These are phyloP conservation scores for Anguilla megastoma DNA, from an alignment of 2,797 vertebrate species.

Conservation along the genomic window DNA sequence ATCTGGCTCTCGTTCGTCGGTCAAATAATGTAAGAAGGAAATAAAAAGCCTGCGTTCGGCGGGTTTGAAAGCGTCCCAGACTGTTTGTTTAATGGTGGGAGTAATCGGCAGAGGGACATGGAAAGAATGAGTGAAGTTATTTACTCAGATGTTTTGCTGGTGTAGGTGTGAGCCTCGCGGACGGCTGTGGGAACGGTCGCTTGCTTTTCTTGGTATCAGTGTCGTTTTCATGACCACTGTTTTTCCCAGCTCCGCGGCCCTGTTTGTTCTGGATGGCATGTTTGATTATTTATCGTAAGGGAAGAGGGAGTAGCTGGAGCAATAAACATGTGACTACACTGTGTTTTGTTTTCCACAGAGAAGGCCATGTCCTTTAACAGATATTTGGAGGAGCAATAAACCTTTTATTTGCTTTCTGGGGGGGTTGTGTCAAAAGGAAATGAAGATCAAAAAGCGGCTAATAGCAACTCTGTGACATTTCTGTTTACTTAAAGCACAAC, in stretches of 20 bases:
- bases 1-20: conserved; percentile 12
- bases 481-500: conserved; percentile 54
- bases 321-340: conserved; percentile 92
- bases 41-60: conserved; percentile 33
- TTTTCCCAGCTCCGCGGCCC: conserved; percentile 82
- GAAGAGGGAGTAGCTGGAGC: conserved; percentile 90
- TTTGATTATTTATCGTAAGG: conserved; percentile 98
- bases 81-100: conserved; percentile 95
- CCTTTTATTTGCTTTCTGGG: conserved; percentile 78
- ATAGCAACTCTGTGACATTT: conserved; percentile 51
- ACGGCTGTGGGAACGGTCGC: conserved; percentile 87
- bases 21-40: conserved; percentile 27
- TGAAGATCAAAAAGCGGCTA: conserved; percentile 65
- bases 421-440: conserved; percentile 70
- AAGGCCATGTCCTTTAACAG: conserved; percentile 89
- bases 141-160: conserved; percentile 94
- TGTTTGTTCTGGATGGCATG: conserved; percentile 97
- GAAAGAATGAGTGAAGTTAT: conserved; percentile 95
- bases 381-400: conserved; percentile 83
- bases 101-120: conserved; percentile 87
- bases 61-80: conserved; percentile 72
- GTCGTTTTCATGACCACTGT: conserved; percentile 85
- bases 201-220: conserved; percentile 90
- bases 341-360: conserved; percentile 94
- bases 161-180: conserved; percentile 92